Conservation (phyloP, 2,888 invertebrate genomes). For the Yponomeuta sedellus region DNA sequence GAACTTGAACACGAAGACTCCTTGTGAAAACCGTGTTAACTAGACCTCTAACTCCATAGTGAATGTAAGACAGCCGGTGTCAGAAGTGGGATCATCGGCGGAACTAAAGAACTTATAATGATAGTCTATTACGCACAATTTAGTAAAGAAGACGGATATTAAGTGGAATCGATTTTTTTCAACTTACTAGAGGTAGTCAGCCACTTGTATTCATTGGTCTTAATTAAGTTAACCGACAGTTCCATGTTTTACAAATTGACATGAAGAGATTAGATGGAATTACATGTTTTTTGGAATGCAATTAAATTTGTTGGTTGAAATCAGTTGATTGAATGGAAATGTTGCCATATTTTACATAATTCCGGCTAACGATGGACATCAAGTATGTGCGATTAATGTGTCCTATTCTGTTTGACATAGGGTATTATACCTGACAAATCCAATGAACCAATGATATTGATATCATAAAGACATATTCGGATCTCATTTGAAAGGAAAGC, state of each 20-base stretch:
- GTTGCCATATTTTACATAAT: no score
- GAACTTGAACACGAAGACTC: constrained; percentile 29
- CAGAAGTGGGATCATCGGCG: not conserved
- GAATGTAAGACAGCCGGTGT: not conserved
- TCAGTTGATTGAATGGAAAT: no score
- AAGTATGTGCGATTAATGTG: no score
- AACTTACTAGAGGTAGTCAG: not conserved
- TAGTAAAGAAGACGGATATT: constrained; percentile 26
- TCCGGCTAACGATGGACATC: no score
- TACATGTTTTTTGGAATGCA: not conserved
- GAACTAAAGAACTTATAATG: constrained; percentile 36
- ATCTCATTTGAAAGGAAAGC: no score
- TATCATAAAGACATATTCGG: no score
- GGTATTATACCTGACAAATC: no score
- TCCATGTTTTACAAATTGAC: not conserved
- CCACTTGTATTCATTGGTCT: not conserved
- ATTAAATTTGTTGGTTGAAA: not conserved
- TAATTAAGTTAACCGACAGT: not conserved
- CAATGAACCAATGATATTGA: no score
- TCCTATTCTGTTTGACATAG: no score
- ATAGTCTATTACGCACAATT: constrained; percentile 50
- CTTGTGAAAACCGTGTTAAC: constrained; percentile 21
- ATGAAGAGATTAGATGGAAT: not conserved
- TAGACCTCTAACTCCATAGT: not conserved
- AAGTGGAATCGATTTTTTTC: not conserved